Evolutionary conservation across 2,113 vertebrate species (phyloP), one percentile per base, ranked within the genome.

Genomic region (Myrmophylax atrothorax): DNA sequence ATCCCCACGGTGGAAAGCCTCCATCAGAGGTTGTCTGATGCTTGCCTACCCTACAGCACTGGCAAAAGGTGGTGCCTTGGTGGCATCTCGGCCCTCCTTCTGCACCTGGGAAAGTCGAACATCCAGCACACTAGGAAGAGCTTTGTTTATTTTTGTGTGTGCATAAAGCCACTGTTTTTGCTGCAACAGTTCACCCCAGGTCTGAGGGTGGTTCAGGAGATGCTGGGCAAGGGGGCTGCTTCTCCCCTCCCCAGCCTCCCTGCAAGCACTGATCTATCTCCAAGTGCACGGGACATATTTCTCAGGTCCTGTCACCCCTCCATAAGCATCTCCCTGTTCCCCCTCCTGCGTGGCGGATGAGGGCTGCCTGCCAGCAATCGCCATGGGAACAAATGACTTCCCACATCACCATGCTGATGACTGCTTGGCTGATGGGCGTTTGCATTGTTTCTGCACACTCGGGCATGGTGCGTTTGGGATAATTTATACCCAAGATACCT

Each of bases 291-390:
- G 37, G n/a, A 33, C 1, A 0, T 4, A 23, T 62, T 81, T 87
- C 19, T 40, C n/a, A 44, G 58, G 25, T 84, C 37, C 55, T 80
- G 37, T 29, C 31, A 31, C 14, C 10, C 25, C 13, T 40, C 47
- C 4, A 1, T 5, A 31, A n/a, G 58, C 31, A 33, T 46, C 26
- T 76, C 8, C 0, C 18, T 0, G 0, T 64, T n/a, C 17, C 47
- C 26, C 10, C 4, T 47, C 46, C 49, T 31, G 44, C 0, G 0
- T 3, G 6, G 37, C 22, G 35, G 53, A 7, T 5, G 31, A 84
- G n/a, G 28, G 42, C 53, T 59, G 33, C 53, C 44, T 62, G 91
- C 75, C 58, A 56, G 35, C 7, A 29, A 19, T 28, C 10, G 1
- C 46, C 20, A 2, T 14, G 23, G 83, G 33, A 81, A 33, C 33